phyloP scores from a whole-genome alignment of 2,113 vertebrate species.

The Chamaea fasciata region DNA sequence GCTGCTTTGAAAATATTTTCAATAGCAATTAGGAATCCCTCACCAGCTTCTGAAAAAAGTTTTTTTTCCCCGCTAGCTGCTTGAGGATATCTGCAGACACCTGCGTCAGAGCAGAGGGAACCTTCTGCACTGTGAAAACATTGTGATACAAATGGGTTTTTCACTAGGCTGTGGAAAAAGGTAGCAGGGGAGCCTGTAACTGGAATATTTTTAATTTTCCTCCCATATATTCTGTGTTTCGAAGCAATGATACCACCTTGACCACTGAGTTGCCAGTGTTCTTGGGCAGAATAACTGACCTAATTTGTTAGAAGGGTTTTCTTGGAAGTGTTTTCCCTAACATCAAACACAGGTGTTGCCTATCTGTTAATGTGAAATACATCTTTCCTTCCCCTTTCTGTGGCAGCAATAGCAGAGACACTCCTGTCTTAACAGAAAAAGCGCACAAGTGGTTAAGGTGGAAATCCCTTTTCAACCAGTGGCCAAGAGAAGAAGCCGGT shows the following conservation, averaged over 20 bases:
- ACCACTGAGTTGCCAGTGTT: background rate
- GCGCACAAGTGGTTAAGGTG: background rate
- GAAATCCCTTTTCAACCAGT: background rate
- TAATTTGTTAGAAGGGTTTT: background rate
- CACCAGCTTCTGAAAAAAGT: background rate
- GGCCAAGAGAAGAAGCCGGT: background rate
- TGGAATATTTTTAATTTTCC: background rate
- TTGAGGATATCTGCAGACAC: background rate
- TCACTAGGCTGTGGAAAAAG: background rate
- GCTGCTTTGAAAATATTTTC: constrained; percentile 44
- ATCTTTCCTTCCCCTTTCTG: background rate
- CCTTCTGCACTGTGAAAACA: background rate
- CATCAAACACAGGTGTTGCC: background rate
- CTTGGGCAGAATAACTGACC: background rate
- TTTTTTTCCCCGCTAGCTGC: background rate
- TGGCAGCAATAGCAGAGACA: background rate
- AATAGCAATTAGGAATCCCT: constrained; percentile 36
- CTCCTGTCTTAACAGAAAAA: background rate
- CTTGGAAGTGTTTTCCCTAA: background rate
- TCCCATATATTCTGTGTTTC: background rate
- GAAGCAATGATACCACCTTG: background rate
- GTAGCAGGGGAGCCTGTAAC: background rate
- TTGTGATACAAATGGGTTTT: background rate
- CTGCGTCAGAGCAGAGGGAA: background rate
- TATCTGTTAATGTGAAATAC: background rate